A percentile compares a stretch with the other conserved stretches of the same genome.
Evolutionary conservation across 2,888 invertebrate species (phyloP).

Genomic region (Drosophila rellima): DNA sequence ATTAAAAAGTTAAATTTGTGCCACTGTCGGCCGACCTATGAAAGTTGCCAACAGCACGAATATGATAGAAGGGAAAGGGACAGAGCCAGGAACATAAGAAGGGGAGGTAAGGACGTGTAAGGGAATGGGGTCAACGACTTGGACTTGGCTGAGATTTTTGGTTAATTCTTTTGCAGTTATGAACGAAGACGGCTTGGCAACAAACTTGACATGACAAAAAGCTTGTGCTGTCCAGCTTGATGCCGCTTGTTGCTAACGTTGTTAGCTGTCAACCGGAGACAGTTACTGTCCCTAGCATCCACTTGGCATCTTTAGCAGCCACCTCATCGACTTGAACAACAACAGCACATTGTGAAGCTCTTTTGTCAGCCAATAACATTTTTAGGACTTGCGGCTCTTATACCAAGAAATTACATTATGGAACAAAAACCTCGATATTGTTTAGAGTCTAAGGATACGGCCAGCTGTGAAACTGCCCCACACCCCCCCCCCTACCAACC

Average conservation of each 20-base stretch:
- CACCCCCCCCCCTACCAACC: too few relatives aligned
- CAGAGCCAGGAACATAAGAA: not conserved
- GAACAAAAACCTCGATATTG: conserved; percentile 29
- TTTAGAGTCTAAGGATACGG: conserved; percentile 18
- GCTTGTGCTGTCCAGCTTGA: conserved; percentile 27
- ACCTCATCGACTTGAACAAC: conserved; percentile 28
- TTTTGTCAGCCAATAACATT: conserved; percentile 62
- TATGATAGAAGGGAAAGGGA: too few relatives aligned
- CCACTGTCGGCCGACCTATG: conserved; percentile 51
- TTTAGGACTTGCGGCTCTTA: conserved; percentile 43
- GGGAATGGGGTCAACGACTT: conserved; percentile 14
- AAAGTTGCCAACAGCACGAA: conserved; percentile 49
- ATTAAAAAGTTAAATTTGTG: conserved; percentile 76
- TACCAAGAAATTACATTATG: conserved; percentile 48
- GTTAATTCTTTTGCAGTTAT: conserved; percentile 31
- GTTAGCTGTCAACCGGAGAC: conserved; percentile 47
- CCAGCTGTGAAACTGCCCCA: not conserved
- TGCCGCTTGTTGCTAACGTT: conserved; percentile 48
- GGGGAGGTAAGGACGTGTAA: not conserved
- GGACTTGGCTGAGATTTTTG: conserved; percentile 1
- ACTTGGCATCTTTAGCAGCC: conserved; percentile 22
- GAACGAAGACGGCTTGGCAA: conserved; percentile 21
- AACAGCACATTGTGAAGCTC: conserved; percentile 36
- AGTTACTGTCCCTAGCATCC: conserved; percentile 19
- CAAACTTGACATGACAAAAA: conserved; percentile 20